These are phyloP conservation scores for Anoplopoma fimbria DNA, from an alignment of 2,113 vertebrate genomes.

Conservation along the genomic window DNA sequence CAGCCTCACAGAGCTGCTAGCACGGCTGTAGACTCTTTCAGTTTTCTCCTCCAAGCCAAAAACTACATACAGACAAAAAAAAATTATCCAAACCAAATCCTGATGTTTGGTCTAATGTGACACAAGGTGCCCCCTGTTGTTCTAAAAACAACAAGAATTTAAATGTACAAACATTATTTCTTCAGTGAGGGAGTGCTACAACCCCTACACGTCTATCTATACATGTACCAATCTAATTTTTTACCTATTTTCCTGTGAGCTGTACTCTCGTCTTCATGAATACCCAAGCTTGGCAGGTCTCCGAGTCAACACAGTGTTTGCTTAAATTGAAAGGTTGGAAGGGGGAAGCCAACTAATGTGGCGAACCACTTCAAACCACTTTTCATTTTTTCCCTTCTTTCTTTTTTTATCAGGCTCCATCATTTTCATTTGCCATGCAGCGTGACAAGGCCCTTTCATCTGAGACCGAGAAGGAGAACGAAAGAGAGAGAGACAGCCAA, in stretches of 20 bases:
- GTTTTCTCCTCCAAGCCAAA: not conserved
- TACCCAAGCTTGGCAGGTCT: constrained; percentile 41
- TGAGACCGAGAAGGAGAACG: constrained; percentile 41
- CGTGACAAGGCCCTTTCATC: constrained; percentile 76
- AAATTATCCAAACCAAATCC: not conserved
- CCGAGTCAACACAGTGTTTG: constrained; percentile 72
- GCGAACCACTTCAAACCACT: constrained; percentile 80
- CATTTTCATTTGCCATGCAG: constrained; percentile 73
- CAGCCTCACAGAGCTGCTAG: not conserved
- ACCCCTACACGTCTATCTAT: not conserved
- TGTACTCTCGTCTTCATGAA: constrained; percentile 35
- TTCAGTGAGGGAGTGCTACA: constrained; percentile 8
- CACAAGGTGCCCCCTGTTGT: not conserved
- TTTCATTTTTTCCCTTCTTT: constrained; percentile 77
- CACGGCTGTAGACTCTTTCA: not conserved
- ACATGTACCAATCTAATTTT: constrained; percentile 30
- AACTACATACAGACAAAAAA: not conserved
- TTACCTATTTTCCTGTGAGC: constrained; percentile 41
- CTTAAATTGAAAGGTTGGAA: constrained; percentile 75
- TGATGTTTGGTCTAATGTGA: not conserved
- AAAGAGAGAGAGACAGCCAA: constrained; percentile 36
- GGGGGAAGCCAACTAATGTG: constrained; percentile 67
- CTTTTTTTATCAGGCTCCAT: constrained; percentile 73
- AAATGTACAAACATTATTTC: not conserved
- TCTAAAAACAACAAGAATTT: not conserved